Base-by-base conservation (phyloP, 1,140 invertebrate species). In the Drosophila murphyi region DNA sequence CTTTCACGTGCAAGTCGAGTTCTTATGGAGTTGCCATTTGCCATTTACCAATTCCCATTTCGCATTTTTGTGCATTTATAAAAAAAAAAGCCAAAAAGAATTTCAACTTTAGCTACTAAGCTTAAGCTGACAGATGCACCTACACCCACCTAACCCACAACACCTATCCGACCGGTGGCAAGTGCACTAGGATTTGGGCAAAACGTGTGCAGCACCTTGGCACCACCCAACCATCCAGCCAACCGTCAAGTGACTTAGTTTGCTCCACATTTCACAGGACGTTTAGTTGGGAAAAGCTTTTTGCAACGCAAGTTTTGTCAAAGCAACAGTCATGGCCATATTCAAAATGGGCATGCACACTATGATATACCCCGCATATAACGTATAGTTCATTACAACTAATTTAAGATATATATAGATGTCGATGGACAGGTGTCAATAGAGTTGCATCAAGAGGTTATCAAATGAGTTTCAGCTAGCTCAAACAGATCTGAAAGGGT, bases 281-380 rank as follows among this genome's bases (percentile, higher is more conserved):
- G 72, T 55, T 80, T 76, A 76, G 72, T 62, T 69, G 69, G 3
- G n/a, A 39, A 73, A 68, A 68, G 61, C 60, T 59, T 68, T 72
- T 72, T 72, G 55, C 72, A 47, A 48, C 8, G 57, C 57, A 34
- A 60, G 31, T 28, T 55, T 31, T 67, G 63, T 67, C 63, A 67
- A 59, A 50, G 64, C 45, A 50, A 37, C 43, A 47, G 54, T 50
- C 57, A 32, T 5, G 39, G 20, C 32, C 39, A 63, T 4, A 12
- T 12, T 8, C 10, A 4, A 43, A 43, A 10, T 8, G 5, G 45
- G 29, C 0, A 3, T 2, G 12, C 2, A 8, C 10, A 63, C 60
- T 39, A 3, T 12, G 0, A 2, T 4, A 47, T 68, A 59, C 64
- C 64, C 64, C 50, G 34, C 20, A 57, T 4, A 6, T 10, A 7